Base-by-base conservation (phyloP, 1,140 invertebrate species). In the Drosophila nigromelanica region DNA sequence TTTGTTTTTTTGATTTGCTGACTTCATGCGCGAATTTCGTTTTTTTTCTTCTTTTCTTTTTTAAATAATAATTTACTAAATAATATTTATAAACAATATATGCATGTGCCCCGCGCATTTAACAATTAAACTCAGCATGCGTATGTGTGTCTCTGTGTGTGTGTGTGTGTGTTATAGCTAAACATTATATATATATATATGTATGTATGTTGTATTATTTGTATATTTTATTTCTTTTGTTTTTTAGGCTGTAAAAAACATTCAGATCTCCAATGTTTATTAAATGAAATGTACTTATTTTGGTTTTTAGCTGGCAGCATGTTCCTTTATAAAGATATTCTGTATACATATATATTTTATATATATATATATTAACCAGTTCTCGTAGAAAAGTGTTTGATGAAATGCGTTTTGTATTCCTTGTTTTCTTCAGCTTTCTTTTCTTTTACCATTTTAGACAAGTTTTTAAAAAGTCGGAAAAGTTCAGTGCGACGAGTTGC, bases 1-100 rank as follows among this genome's bases (percentile, higher is more conserved):
- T 45, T 21, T 45, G 18, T 18, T 18, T 18, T 18, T 58, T 54
- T 54, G 18, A 40, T 52, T 66, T 61, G 18, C 39, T 62, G 52
- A 76, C 50, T 79, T 61, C 62, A 56, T 69, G 69, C 63, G 64
- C 68, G 64, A 76, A 50, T 52, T 58, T 61, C 43, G 52, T 58
- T 40, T 55, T 78, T 50, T 2, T 52, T 70, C 21, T 24, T 3
- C 0, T 24, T 52, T 12, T 64, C 10, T 50, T 58, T 45, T 30
- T 50, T 24, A 47, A 81, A 78, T 54, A 86, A 85, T 86, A 79
- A 82, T 86, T 86, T 81, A 86, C 81, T 86, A 87, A 87, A 58
- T 45, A 69, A 67, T 73, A 81, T 87, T 85, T 77, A 83, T 75
- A 70, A 59, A 69, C 27, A 27, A 27, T 27, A 27, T 27, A 27